Percentiles rank a stretch among this genome's conserved stretches.
Evolutionary conservation across 1,140 invertebrate genomes (phyloP).

Genomic region (Marisa cornuarietis): DNA sequence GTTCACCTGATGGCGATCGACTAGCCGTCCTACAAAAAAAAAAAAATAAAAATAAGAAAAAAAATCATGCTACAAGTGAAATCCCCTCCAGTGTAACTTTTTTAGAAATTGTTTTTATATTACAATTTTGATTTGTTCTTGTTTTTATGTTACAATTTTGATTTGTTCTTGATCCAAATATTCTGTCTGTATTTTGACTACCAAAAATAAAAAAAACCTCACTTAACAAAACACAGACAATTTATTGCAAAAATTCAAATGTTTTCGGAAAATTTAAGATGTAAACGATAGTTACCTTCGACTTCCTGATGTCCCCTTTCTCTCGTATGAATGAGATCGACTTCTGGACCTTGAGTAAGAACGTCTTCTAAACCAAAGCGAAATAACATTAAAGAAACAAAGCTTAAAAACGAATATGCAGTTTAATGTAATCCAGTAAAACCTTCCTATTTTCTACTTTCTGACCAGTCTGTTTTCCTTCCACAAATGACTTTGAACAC

Average conservation of each 20-base stretch:
- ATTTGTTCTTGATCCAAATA: not conserved
- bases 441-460: too few species aligned
- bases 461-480: too few species aligned
- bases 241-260: not conserved
- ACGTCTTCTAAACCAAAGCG: conserved; percentile 7
- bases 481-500: too few species aligned
- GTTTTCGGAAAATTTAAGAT: not conserved
- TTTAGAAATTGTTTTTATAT: not conserved
- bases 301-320: conserved; percentile 13
- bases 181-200: not conserved
- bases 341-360: conserved; percentile 28
- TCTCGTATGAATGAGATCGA: conserved; percentile 26
- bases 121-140: not conserved
- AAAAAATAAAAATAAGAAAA: not conserved
- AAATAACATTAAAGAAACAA: not conserved
- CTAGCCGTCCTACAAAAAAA: not conserved
- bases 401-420: not conserved
- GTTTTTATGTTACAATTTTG: not conserved
- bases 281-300: conserved; percentile 11
- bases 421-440: not conserved
- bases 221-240: not conserved
- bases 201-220: not conserved
- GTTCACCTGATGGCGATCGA: not conserved
- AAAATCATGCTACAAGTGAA: not conserved
- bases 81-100: not conserved